These are phyloP conservation scores for Odontomachus brunneus DNA, from an alignment of 1,140 invertebrate species.

Conservation along the genomic window DNA sequence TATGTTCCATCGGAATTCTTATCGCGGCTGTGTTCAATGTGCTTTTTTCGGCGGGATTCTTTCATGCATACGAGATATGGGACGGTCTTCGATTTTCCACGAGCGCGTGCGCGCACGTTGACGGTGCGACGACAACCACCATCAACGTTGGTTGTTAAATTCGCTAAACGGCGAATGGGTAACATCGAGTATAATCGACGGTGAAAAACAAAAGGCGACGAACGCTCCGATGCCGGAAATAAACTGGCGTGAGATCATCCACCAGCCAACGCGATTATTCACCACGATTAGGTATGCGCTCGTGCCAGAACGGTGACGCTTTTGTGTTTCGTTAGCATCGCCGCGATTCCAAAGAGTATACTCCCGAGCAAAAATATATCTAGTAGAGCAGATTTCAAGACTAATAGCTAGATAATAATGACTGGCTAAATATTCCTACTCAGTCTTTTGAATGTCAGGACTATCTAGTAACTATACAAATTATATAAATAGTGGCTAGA, in stretches of 20 bases:
- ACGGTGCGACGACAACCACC: neutral
- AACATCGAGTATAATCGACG: neutral
- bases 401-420: too few species aligned
- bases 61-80: slow-evolving; percentile 40
- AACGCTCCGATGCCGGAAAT: slow-evolving; percentile 1
- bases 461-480: too few species aligned
- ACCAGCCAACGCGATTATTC: slow-evolving; percentile 14
- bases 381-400: too few species aligned
- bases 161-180: neutral
- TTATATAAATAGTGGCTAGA: too few species aligned
- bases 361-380: too few species aligned
- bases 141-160: slow-evolving; percentile 4
- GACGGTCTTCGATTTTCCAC: neutral
- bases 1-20: slow-evolving; percentile 35
- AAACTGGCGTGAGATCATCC: neutral
- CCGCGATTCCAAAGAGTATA: slow-evolving; percentile 10
- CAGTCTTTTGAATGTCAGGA: too few species aligned
- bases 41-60: slow-evolving; percentile 7
- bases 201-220: neutral
- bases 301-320: neutral
- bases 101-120: too few species aligned
- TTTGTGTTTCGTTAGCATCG: neutral
- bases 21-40: slow-evolving; percentile 3
- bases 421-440: too few species aligned
- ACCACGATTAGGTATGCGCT: neutral